A percentile compares a stretch with the other conserved stretches of the same genome.
These are phyloP conservation scores for Phortica variegata DNA, from an alignment of 1,140 invertebrate genomes.

Conservation along the genomic window DNA sequence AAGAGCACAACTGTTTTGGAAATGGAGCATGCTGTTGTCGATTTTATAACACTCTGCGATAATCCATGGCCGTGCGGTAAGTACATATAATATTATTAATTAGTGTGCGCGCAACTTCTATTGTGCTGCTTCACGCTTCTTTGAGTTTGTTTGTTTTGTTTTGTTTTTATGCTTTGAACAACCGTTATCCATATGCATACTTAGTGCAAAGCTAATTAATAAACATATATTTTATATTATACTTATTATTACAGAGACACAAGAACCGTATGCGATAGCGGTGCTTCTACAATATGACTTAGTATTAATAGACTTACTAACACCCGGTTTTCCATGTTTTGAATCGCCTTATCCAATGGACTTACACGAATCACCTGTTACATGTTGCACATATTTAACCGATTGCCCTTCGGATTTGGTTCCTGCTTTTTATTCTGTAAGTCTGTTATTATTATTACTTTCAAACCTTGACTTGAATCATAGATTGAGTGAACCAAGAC, in stretches of 20 bases:
- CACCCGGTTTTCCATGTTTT: conserved; percentile 95
- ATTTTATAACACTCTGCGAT: conserved; percentile 94
- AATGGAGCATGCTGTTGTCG: conserved; percentile 98
- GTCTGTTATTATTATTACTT: conserved; percentile 17
- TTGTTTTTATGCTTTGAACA: too few species aligned
- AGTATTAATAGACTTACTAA: conserved; percentile 94
- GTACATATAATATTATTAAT: conserved; percentile 23
- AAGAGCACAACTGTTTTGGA: conserved; percentile 95
- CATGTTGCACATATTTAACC: conserved; percentile 92
- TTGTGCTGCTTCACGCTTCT: background rate
- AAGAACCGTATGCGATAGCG: conserved; percentile 96
- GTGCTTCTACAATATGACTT: conserved; percentile 97
- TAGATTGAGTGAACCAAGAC: too few species aligned
- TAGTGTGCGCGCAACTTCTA: too few species aligned
- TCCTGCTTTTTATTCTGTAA: conserved; percentile 76
- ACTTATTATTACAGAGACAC: conserved; percentile 70
- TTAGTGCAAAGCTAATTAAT: background rate
- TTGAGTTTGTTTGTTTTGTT: background rate
- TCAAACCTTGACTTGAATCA: too few species aligned
- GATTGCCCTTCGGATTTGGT: conserved; percentile 98
- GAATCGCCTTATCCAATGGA: conserved; percentile 99
- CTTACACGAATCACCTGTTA: conserved; percentile 95
- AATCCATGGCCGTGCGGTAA: conserved; percentile 89
- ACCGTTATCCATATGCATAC: background rate
- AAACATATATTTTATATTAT: conserved; percentile 2